These are phyloP conservation scores for Cyphotilapia sp. DNA, from an alignment of 2,113 vertebrate species.

Conservation along the genomic window DNA sequence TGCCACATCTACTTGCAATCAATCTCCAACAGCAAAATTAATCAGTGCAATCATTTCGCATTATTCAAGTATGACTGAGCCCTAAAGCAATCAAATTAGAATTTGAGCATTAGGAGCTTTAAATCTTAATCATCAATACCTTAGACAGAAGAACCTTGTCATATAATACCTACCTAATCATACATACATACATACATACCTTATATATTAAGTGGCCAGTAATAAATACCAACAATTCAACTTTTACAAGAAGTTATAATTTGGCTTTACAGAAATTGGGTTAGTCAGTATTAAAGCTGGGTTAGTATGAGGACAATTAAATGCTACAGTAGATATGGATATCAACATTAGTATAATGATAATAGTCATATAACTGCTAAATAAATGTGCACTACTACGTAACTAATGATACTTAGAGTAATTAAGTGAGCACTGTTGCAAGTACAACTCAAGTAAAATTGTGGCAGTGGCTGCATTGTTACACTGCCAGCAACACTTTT, in stretches of 20 bases:
- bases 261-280: not conserved
- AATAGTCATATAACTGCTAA: not conserved
- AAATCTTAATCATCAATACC: not conserved
- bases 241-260: not conserved
- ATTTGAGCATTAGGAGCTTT: not conserved
- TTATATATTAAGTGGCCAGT: not conserved
- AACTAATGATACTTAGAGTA: not conserved
- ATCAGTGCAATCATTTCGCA: not conserved
- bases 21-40: not conserved
- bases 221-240: not conserved
- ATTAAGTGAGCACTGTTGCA: not conserved
- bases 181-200: not conserved
- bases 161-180: not conserved
- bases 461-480: not conserved
- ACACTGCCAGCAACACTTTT: not conserved
- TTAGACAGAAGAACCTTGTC: not conserved
- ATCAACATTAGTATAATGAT: not conserved
- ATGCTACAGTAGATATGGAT: not conserved
- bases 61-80: not conserved
- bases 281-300: not conserved
- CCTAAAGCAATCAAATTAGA: not conserved
- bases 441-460: not conserved
- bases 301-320: not conserved
- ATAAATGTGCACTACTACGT: not conserved
- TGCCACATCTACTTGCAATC: not conserved